Percentiles rank a stretch among this genome's conserved stretches.
Conservation (phyloP, 2,888 invertebrate genomes). For the Rhopalosiphum nymphaeae region DNA sequence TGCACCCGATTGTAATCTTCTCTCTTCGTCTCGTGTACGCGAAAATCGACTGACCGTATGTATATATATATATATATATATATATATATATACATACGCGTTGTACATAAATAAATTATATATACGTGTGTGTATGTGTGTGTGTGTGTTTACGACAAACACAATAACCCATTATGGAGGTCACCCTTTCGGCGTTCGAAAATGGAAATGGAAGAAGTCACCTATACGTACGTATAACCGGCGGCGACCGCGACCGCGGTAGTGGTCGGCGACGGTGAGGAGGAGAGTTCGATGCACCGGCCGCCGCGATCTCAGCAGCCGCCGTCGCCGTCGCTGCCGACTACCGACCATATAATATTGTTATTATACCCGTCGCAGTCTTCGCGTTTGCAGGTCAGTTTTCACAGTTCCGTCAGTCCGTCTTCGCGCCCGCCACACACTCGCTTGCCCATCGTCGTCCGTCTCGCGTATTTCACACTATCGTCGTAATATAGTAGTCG, state of each 20-base stretch:
- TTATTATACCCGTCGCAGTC: slow-evolving; percentile 58
- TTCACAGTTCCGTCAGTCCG: slow-evolving; percentile 40
- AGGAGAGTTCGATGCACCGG: slow-evolving; percentile 63
- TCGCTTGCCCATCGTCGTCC: not conserved
- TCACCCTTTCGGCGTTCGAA: slow-evolving; percentile 48
- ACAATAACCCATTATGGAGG: slow-evolving; percentile 56
- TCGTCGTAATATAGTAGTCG: not conserved
- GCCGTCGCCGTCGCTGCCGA: not conserved
- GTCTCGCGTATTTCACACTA: not conserved
- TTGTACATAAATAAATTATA: not conserved
- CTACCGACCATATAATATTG: not conserved
- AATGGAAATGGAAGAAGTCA: slow-evolving; percentile 54
- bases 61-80: not conserved
- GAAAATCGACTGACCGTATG: not conserved
- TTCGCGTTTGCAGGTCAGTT: slow-evolving; percentile 60
- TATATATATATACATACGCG: not conserved
- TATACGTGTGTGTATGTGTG: not conserved
- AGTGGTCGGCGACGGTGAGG: slow-evolving; percentile 16
- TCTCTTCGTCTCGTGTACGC: not conserved
- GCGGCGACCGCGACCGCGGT: slow-evolving; percentile 27
- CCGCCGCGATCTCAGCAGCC: not conserved
- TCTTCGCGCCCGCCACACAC: slow-evolving; percentile 22
- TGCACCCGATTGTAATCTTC: slow-evolving; percentile 12
- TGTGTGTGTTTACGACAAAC: not conserved
- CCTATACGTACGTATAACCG: slow-evolving; percentile 1